These are phyloP conservation scores for Bathynomus jamesi DNA, from an alignment of 1,140 invertebrate genomes.

Conservation along the genomic window DNA sequence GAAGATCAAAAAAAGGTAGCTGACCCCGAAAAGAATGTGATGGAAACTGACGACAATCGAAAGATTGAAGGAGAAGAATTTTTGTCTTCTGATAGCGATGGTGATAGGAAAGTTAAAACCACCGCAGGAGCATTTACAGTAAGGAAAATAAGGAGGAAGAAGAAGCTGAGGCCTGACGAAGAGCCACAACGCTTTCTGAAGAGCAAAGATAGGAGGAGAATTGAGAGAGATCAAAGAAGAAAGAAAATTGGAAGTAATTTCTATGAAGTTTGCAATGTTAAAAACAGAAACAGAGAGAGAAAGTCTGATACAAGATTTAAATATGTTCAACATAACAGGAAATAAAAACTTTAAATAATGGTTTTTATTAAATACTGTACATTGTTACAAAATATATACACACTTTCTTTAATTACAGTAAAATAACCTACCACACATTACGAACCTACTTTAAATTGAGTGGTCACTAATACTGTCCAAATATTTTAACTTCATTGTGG, in stretches of 20 bases:
- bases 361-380: too few species aligned
- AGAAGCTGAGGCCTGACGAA: slow-evolving; percentile 62
- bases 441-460: too few species aligned
- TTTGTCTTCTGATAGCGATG: slow-evolving; percentile 40
- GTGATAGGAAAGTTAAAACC: slow-evolving; percentile 28
- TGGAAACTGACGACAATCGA: slow-evolving; percentile 24
- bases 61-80: slow-evolving; percentile 37
- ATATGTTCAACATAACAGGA: background rate
- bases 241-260: background rate
- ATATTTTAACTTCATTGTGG: too few species aligned
- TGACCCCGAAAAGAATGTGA: background rate
- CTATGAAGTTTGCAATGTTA: background rate
- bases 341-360: too few species aligned
- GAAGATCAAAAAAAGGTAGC: slow-evolving; percentile 34
- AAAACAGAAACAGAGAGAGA: background rate
- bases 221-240: background rate
- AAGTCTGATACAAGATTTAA: background rate
- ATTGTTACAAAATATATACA: too few species aligned
- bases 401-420: too few species aligned
- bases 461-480: too few species aligned
- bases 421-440: too few species aligned
- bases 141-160: slow-evolving; percentile 65
- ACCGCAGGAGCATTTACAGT: slow-evolving; percentile 46
- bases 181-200: background rate
- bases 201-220: background rate